Conservation (phyloP, 2,113 vertebrate genomes). For the Puntigrus tetrazona region DNA sequence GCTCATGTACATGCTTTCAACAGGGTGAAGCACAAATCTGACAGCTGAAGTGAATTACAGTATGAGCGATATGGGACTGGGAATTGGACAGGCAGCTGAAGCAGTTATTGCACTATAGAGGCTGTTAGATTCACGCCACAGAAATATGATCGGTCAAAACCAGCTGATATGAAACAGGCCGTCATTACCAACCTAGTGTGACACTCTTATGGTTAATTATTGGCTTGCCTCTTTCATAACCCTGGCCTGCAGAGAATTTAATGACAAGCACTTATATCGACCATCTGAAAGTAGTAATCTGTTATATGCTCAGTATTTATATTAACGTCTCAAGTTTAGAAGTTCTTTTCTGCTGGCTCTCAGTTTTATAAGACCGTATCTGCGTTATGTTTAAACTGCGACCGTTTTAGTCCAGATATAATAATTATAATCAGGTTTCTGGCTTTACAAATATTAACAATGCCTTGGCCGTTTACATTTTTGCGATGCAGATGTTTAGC, state of each 20-base stretch:
- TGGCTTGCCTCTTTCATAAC: background rate
- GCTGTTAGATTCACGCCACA: background rate
- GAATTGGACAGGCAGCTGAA: background rate
- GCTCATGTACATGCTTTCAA: background rate
- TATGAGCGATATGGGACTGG: background rate
- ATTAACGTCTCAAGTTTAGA: background rate
- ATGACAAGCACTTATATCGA: background rate
- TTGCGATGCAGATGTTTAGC: background rate
- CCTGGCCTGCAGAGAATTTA: background rate
- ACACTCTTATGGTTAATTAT: background rate
- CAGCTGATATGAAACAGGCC: background rate
- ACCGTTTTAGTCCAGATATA: background rate
- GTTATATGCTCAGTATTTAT: background rate
- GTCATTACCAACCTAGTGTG: background rate
- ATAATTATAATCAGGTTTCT: background rate
- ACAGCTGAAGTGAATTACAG: background rate
- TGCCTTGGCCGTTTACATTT: background rate
- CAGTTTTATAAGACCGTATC: background rate
- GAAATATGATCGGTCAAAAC: background rate
- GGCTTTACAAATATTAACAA: background rate
- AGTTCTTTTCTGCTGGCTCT: background rate
- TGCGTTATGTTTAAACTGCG: background rate
- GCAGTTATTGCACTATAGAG: background rate
- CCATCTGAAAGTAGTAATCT: background rate
- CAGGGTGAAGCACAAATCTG: background rate